Evolutionary conservation across 1,140 invertebrate species (phyloP).

Genomic region (Zaprionus vittiger): DNA sequence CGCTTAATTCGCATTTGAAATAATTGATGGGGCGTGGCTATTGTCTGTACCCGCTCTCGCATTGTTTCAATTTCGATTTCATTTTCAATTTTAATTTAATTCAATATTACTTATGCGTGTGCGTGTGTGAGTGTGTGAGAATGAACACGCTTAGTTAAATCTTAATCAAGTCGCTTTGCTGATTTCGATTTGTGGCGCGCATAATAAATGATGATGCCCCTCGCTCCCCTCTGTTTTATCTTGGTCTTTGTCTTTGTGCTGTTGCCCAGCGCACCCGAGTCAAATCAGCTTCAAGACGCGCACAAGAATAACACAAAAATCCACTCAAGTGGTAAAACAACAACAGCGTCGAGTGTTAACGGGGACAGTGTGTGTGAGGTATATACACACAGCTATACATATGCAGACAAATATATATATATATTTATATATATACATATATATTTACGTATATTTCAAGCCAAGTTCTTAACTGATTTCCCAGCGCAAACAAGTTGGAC

Average conservation of each 20-base stretch:
- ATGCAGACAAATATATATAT: slow-evolving; percentile 30
- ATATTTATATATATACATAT: slow-evolving; percentile 7
- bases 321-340: slow-evolving; percentile 81
- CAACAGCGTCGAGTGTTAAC: slow-evolving; percentile 52
- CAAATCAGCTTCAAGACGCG: slow-evolving; percentile 63
- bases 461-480: slow-evolving; percentile 81
- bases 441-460: slow-evolving; percentile 28
- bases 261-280: slow-evolving; percentile 18
- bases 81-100: slow-evolving; percentile 67
- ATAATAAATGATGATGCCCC: slow-evolving; percentile 71
- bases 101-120: slow-evolving; percentile 26
- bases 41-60: slow-evolving; percentile 23
- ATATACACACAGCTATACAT: slow-evolving; percentile 1
- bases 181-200: slow-evolving; percentile 80
- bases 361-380: slow-evolving; percentile 53
- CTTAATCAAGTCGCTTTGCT: slow-evolving; percentile 79
- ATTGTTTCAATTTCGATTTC: slow-evolving; percentile 63
- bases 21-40: slow-evolving; percentile 60
- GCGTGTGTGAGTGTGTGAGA: slow-evolving; percentile 26
- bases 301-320: slow-evolving; percentile 80
- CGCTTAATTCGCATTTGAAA: slow-evolving; percentile 57
- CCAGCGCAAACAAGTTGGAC: slow-evolving; percentile 79
- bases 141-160: slow-evolving; percentile 75
- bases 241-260: not conserved
- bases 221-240: not conserved